Base-by-base conservation (phyloP, 2,888 invertebrate species). In the Beris morrisii region DNA sequence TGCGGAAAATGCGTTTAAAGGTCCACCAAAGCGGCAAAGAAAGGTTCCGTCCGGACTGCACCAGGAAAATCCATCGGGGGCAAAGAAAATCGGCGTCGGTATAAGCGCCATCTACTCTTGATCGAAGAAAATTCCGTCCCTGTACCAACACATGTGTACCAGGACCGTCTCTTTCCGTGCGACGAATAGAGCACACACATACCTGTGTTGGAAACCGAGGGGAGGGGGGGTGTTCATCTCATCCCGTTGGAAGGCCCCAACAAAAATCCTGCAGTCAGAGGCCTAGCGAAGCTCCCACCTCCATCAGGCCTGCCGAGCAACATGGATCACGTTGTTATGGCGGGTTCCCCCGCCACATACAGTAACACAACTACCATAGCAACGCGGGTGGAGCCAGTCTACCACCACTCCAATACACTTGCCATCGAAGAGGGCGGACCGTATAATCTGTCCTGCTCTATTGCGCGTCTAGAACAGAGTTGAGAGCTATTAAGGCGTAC, bases 21-120 rank as follows among this genome's bases (percentile, higher is more conserved):
- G 38, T 12, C 43, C 52, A 45, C 22, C 50, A 50, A 11, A 52
- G 43, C 31, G 22, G n/a, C 61, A 61, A 50, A 15, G 50, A 50
- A 61, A 50, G 52, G 61, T 50, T 61, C 61, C 50, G 50, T 50
- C 43, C 61, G 43, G 61, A 59, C 61, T 61, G 61, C 61, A 52
- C 61, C 61, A 32, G 61, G 61, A 61, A 61, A 61, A 61, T 61
- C 50, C 61, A 38, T 32, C 61, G 61, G 52, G 38, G 50, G 38
- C 61, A 32, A 50, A 61, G 52, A 50, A 61, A 59, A 52, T 38
- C 32, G 52, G 38, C 61, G 61, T 38, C 61, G 61, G 61, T 6
- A 13, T 38, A 32, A 59, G 59, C 61, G 50, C 43, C 61, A 48
- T 59, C 32, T 31, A 13, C 48, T 9, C 38, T 5, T 9, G 9